These are phyloP conservation scores for Eclectus roratus DNA, from an alignment of 2,113 vertebrate genomes.

Conservation along the genomic window DNA sequence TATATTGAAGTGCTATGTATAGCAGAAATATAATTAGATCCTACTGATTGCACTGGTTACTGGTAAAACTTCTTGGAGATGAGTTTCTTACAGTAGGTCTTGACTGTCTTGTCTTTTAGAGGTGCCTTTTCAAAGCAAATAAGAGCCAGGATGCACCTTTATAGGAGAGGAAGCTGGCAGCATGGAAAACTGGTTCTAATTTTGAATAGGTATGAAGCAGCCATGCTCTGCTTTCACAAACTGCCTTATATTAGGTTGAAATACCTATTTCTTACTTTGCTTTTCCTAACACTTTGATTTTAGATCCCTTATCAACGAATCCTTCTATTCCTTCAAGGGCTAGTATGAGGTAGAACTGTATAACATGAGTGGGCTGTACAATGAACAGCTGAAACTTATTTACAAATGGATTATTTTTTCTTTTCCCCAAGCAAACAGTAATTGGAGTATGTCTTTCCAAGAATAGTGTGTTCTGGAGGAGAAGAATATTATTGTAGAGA, in stretches of 20 bases:
- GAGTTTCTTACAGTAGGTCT: background rate
- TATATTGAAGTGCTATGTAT: background rate
- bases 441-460: background rate
- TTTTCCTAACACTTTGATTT: background rate
- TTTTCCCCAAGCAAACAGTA: background rate
- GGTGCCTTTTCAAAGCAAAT: background rate
- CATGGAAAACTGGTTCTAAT: background rate
- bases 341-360: background rate
- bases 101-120: background rate
- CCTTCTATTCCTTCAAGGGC: background rate
- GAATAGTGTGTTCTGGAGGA: background rate
- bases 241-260: background rate
- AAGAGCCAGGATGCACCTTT: background rate
- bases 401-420: background rate
- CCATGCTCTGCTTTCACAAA: background rate
- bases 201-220: background rate
- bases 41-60: background rate
- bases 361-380: background rate
- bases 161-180: background rate
- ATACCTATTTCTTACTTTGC: background rate
- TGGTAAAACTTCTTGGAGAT: background rate
- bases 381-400: background rate
- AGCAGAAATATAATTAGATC: background rate
- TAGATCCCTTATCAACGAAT: background rate
- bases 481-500: background rate